Percentiles rank a stretch among this genome's conserved stretches.
These are phyloP conservation scores for Synchiropus splendidus DNA, from an alignment of 2,113 vertebrate genomes.

Conservation along the genomic window DNA sequence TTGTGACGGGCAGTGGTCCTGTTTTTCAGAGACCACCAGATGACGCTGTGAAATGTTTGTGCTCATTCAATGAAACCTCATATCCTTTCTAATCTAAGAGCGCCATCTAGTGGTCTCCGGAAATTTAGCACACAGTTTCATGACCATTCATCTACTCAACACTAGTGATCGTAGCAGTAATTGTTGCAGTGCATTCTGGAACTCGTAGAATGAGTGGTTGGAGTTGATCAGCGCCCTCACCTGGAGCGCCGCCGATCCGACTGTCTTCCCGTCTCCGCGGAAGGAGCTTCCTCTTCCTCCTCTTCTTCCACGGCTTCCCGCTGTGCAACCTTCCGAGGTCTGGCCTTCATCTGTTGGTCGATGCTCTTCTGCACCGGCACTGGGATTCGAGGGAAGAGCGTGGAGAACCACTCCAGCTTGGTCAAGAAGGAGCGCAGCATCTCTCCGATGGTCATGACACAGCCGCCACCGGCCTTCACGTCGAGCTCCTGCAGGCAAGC, in stretches of 20 bases:
- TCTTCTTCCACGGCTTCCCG: conserved; percentile 77
- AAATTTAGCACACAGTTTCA: too few relatives aligned
- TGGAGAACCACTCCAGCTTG: conserved; percentile 98
- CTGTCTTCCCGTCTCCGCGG: conserved; percentile 74
- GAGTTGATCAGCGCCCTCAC: conserved; percentile 46
- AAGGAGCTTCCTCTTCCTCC: conserved; percentile 27
- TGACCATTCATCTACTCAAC: too few relatives aligned
- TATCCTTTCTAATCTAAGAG: too few relatives aligned
- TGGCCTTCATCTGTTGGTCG: conserved; percentile 91
- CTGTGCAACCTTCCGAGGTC: conserved; percentile 81
- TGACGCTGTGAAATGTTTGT: too few relatives aligned
- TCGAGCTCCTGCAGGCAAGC: conserved; percentile 81
- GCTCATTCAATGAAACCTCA: too few relatives aligned
- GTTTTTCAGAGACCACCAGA: too few relatives aligned
- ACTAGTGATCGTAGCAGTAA: too few relatives aligned
- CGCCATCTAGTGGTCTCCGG: too few relatives aligned
- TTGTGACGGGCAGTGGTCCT: too few relatives aligned
- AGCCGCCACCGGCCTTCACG: conserved; percentile 95
- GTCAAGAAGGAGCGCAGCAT: conserved; percentile 97
- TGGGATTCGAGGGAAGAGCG: conserved; percentile 93
- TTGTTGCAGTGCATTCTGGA: too few relatives aligned
- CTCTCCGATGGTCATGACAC: conserved; percentile 94
- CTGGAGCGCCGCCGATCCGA: conserved; percentile 80
- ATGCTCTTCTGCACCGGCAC: conserved; percentile 96
- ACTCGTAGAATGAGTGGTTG: too few relatives aligned